These are phyloP conservation scores for Blastobasis adustella DNA, from an alignment of 2,888 invertebrate genomes.

Conservation along the genomic window DNA sequence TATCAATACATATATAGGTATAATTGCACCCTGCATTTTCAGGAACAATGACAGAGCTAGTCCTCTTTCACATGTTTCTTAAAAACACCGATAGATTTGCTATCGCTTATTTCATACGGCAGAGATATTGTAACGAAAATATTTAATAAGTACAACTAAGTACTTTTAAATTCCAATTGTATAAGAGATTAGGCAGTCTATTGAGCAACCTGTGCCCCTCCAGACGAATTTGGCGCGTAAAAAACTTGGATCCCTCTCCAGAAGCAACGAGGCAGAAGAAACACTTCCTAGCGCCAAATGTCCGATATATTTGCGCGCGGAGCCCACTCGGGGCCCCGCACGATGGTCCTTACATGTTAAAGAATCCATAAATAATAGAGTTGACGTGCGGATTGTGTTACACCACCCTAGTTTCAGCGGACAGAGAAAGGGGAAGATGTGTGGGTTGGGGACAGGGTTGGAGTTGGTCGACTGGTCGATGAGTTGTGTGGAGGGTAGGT, in stretches of 20 bases:
- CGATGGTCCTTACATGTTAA: slow-evolving; percentile 69
- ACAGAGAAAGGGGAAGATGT: not conserved
- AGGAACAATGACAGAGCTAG: no score
- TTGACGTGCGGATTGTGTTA: slow-evolving; percentile 70
- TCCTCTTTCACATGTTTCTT: no score
- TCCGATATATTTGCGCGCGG: slow-evolving; percentile 44
- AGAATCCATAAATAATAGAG: slow-evolving; percentile 75
- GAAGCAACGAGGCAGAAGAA: slow-evolving; percentile 49
- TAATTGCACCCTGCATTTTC: no score
- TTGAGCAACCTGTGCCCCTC: slow-evolving; percentile 17
- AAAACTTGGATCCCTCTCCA: slow-evolving; percentile 42
- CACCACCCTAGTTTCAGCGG: slow-evolving; percentile 21
- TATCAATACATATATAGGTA: no score
- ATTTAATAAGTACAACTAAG: no score
- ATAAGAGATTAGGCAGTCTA: not conserved
- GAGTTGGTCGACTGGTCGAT: not conserved
- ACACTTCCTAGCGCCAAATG: slow-evolving; percentile 69
- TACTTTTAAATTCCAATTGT: not conserved
- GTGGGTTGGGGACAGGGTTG: not conserved
- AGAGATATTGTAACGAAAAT: no score
- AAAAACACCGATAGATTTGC: no score
- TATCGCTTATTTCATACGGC: no score
- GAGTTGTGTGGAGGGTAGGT: not conserved
- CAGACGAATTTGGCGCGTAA: slow-evolving; percentile 26
- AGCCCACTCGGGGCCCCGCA: slow-evolving; percentile 33